Base-by-base conservation (phyloP, 2,113 vertebrate genomes). In the Lucifuga dentata region DNA sequence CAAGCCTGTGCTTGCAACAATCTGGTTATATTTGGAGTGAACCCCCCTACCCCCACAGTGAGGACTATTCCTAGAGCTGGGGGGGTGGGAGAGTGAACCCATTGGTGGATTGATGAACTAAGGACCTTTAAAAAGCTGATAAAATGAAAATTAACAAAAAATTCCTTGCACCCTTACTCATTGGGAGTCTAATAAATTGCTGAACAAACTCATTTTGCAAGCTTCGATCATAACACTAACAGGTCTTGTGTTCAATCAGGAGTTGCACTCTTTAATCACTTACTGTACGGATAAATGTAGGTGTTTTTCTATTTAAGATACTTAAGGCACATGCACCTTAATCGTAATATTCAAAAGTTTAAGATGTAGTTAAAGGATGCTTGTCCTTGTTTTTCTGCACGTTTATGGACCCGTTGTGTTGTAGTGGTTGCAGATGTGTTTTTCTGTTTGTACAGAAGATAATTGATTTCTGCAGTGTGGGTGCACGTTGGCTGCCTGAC, bases 11-110 rank as follows among this genome's bases (percentile, higher is more conserved):
- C 46, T 35, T 26, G 50, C n/a, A 59, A 53, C 57, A 62, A 23
- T 32, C 51, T 61, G 55, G 76, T 85, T 89, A 79, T 87, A 89
- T 87, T 81, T 86, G 81, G 86, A 78, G 60, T 71, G 39, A 72
- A 43, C 66, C 36, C 51, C 57, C 60, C 63, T 48, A 29, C 68
- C 72, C 38, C 19, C 35, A 1, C 13, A 21, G 16, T 45, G 45
- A 35, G 29, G 40, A 71, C 80, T 89, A 85, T 89, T 91, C 78
- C 68, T 74, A 80, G 87, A 77, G 45, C 32, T 39, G 36, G 40
- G 43, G 23, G 46, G 23, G 49, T 53, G 56, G 62, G 50, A n/a
- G 44, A 57, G 59, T 50, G 40, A 19, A 48, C 16, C 20, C 48
- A 59, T 43, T 39, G 44, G 67, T 70, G 57, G 35, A 19, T 50